A percentile compares a stretch with the other conserved stretches of the same genome.
phyloP scores from a whole-genome alignment of 2,888 invertebrate genomes.

The Cylindroiulus punctatus region DNA sequence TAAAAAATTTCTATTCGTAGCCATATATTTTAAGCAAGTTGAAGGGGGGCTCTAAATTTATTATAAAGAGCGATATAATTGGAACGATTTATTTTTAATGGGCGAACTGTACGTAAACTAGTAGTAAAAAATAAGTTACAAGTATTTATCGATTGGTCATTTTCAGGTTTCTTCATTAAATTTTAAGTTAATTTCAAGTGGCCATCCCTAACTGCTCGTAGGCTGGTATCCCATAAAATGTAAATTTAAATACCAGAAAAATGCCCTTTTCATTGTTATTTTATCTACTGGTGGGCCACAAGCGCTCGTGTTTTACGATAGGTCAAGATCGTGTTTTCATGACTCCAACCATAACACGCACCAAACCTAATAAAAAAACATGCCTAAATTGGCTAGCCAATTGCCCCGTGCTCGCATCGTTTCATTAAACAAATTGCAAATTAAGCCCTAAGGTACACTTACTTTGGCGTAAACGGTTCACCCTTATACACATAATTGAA shows the following conservation, averaged over 20 bases:
- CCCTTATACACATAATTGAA: conserved; percentile 20
- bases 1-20: neutral
- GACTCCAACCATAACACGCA: neutral
- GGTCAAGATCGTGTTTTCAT: neutral
- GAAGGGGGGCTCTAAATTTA: neutral
- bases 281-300: neutral
- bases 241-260: no score
- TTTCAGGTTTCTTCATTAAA: no score
- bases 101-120: neutral
- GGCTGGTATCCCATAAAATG: no score
- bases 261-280: no score
- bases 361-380: neutral
- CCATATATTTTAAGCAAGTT: neutral
- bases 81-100: neutral
- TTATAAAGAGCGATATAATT: neutral
- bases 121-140: no score
- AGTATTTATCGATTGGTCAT: no score
- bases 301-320: neutral
- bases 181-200: no score
- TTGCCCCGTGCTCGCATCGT: neutral
- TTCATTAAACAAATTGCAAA: conserved; percentile 11
- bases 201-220: no score
- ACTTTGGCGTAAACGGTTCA: neutral
- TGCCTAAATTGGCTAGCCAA: neutral
- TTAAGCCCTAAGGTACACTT: neutral